phyloP scores from a whole-genome alignment of 2,888 invertebrate species.

The Agrilus cyanescens region DNA sequence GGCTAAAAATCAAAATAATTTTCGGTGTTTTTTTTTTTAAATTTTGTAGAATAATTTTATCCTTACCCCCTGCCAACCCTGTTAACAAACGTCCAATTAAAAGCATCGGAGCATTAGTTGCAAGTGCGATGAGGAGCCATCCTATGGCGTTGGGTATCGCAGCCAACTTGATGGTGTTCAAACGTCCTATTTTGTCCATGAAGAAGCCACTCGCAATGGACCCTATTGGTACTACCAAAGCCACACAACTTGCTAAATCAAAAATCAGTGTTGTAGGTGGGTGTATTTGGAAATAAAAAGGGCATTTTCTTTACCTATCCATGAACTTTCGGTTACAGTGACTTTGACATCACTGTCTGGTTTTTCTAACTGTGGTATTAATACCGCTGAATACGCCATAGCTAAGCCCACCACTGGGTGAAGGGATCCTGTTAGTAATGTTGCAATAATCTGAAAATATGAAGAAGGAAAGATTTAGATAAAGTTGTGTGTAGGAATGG shows the following conservation, averaged over 20 bases:
- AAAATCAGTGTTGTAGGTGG: too few species aligned
- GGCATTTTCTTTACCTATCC: conserved; percentile 33
- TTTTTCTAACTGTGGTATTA: conserved; percentile 31
- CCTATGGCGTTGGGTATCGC: conserved; percentile 41
- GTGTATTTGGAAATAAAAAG: too few species aligned
- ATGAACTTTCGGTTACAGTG: conserved; percentile 34
- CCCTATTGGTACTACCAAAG: conserved; percentile 30
- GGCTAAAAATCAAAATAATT: conserved; percentile 31
- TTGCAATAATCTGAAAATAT: conserved; percentile 39
- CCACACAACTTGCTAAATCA: too few species aligned
- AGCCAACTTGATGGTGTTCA: conserved; percentile 44
- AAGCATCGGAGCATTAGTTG: conserved; percentile 39
- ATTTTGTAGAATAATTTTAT: neutral
- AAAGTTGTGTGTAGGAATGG: too few species aligned
- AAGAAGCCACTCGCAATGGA: conserved; percentile 42
- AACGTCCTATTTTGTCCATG: conserved; percentile 43
- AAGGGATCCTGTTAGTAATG: conserved; percentile 42
- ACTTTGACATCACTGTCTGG: conserved; percentile 25
- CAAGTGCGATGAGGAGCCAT: conserved; percentile 44
- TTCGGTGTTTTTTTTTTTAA: neutral
- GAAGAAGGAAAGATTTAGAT: conserved; percentile 1
- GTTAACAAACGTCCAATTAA: conserved; percentile 41
- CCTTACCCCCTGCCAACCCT: conserved; percentile 41
- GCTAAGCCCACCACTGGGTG: conserved; percentile 48
- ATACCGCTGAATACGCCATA: conserved; percentile 45